These are phyloP conservation scores for Sebastes jordani DNA, from an alignment of 2,797 vertebrate species.

Conservation along the genomic window DNA sequence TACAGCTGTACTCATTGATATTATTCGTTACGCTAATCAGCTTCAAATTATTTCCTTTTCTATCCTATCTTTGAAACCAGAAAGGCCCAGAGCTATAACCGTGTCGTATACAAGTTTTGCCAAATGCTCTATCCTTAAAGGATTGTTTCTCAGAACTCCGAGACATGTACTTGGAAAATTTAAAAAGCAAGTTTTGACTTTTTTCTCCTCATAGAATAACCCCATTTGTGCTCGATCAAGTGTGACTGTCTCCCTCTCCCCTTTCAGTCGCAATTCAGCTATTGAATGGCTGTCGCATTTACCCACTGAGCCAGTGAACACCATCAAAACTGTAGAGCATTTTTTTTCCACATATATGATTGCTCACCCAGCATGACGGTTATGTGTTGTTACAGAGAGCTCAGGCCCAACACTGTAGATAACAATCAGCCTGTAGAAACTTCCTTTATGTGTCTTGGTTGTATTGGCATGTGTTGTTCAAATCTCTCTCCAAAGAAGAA, in stretches of 20 bases:
- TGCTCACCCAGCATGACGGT: slow-evolving; percentile 41
- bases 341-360: slow-evolving; percentile 15
- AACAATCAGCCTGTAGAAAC: slow-evolving; percentile 4
- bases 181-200: slow-evolving; percentile 10
- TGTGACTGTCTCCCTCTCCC: slow-evolving; percentile 32
- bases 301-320: slow-evolving; percentile 48
- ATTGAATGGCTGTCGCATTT: slow-evolving; percentile 51
- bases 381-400: slow-evolving; percentile 23
- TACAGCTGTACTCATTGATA: not conserved
- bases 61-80: not conserved
- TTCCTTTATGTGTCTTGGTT: not conserved
- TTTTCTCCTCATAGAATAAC: slow-evolving; percentile 25
- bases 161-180: slow-evolving; percentile 9
- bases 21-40: not conserved
- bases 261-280: slow-evolving; percentile 30
- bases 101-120: not conserved
- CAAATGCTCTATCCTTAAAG: not conserved
- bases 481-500: slow-evolving; percentile 1
- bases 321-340: slow-evolving; percentile 42
- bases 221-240: slow-evolving; percentile 39
- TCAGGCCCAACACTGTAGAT: slow-evolving; percentile 2
- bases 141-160: slow-evolving; percentile 1
- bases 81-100: not conserved
- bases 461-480: not conserved
- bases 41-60: not conserved